phyloP scores from a whole-genome alignment of 2,113 vertebrate genomes.

The Gavia stellata region DNA sequence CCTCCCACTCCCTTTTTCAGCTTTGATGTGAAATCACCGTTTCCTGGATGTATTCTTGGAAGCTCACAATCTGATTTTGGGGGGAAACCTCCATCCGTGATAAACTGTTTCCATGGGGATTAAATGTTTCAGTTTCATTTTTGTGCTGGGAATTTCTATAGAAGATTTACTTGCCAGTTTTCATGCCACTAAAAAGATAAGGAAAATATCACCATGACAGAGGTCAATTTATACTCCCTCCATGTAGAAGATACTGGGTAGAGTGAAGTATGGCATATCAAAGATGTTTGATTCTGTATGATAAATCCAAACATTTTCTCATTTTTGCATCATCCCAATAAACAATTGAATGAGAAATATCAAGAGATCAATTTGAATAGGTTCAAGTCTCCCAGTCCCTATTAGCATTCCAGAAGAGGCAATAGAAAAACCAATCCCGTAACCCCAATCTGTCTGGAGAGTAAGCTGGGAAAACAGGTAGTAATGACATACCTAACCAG shows the following conservation, averaged over 20 bases:
- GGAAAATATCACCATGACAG: neutral
- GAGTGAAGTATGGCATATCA: neutral
- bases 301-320: neutral
- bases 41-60: neutral
- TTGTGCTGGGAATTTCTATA: neutral
- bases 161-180: neutral
- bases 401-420: neutral
- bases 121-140: constrained; percentile 20
- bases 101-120: constrained; percentile 22
- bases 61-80: neutral
- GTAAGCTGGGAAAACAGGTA: neutral
- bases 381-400: neutral
- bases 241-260: neutral
- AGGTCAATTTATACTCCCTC: neutral
- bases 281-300: neutral
- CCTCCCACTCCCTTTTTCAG: neutral
- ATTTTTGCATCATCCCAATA: neutral
- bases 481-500: neutral
- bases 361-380: neutral
- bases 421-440: neutral
- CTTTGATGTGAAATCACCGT: neutral
- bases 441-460: neutral
- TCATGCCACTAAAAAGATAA: neutral
- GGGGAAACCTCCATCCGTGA: neutral
- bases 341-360: neutral